Base-by-base conservation (phyloP, 92 coral and sea anemone genomes). In the Zoanthus solanderi region DNA sequence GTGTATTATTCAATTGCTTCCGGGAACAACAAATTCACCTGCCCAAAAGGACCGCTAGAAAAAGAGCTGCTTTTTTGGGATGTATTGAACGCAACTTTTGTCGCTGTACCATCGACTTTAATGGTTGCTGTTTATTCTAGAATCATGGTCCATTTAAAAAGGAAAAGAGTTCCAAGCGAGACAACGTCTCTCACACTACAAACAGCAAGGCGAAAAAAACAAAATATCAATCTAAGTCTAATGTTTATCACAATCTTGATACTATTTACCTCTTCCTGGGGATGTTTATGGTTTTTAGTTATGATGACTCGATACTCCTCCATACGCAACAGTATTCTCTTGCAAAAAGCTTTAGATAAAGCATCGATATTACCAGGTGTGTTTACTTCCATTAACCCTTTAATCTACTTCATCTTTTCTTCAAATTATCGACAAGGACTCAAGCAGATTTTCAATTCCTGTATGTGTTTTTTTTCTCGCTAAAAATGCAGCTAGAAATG, bases 361-460 rank as follows among this genome's bases (percentile, higher is more conserved):
- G 8, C 7, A 11, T 2, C 18, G 12, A 52, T 76, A 29, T 9
- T 52, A 50, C 80, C 80, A 8, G 63, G 44, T 14, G 9, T 50
- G 31, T 50, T 42, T 23, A 48, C 80, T 12, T 29, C 80, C 10
- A 12, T 48, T 50, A 76, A 76, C 9, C 80, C 80, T 76, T 28
- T 76, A 32, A 48, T 76, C 18, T 76, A 76, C 60, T 76, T 50
- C 29, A 7, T 11, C 8, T 76, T 23, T 76, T 76, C 63, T 23
- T 23, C 80, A 76, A 76, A 76, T 53, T 76, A 44, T 50, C 80
- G 80, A 28, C 63, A 47, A 76, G 65, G 80, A 23, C 42, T 76
- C 42, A 76, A 76, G 28, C 15, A 50, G 44, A 48, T 76, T 12
- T 76, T 76, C 58, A 2, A 30, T 23, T 48, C n/a, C 29, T 10